A percentile compares a stretch with the other conserved stretches of the same genome.
Evolutionary conservation across 2,797 vertebrate species (phyloP).

Genomic region (Gobio occitaniae): DNA sequence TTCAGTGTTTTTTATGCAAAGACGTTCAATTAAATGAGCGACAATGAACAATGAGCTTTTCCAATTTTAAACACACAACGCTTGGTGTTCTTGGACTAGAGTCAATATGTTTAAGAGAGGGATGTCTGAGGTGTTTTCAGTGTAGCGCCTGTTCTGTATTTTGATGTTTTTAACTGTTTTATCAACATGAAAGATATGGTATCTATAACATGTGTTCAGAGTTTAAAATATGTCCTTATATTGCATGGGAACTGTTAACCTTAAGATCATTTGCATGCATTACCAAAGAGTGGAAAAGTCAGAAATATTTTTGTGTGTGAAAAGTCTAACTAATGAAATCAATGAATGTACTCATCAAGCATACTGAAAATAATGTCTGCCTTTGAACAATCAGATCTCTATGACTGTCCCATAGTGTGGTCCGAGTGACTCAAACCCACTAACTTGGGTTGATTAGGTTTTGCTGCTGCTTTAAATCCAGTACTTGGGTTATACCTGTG

Average conservation of each 20-base stretch:
- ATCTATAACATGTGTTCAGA: slow-evolving; percentile 23
- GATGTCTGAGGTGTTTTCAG: slow-evolving; percentile 2
- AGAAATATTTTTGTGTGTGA: slow-evolving; percentile 30
- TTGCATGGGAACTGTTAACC: slow-evolving; percentile 34
- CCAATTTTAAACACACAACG: neutral
- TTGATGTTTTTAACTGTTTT: slow-evolving; percentile 26
- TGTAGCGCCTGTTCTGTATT: slow-evolving; percentile 37
- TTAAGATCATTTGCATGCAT: slow-evolving; percentile 37
- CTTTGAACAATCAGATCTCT: slow-evolving; percentile 11
- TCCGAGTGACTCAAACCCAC: neutral
- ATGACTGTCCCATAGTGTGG: neutral
- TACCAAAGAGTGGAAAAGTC: slow-evolving; percentile 46
- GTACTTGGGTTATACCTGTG: slow-evolving; percentile 43
- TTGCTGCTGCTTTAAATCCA: slow-evolving; percentile 62
- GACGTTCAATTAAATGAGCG: neutral
- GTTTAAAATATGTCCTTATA: slow-evolving; percentile 21
- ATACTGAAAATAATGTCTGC: neutral
- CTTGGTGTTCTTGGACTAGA: slow-evolving; percentile 3
- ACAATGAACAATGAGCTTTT: neutral
- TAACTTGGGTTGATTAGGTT: slow-evolving; percentile 9
- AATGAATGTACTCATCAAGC: slow-evolving; percentile 7
- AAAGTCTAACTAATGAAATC: neutral
- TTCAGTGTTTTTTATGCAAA: slow-evolving; percentile 30
- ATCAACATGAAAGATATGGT: slow-evolving; percentile 16
- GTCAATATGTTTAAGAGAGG: neutral